Evolutionary conservation across 1,140 invertebrate species (phyloP), one percentile per base, ranked within the genome.

Genomic region (Apocrypta bakeri): DNA sequence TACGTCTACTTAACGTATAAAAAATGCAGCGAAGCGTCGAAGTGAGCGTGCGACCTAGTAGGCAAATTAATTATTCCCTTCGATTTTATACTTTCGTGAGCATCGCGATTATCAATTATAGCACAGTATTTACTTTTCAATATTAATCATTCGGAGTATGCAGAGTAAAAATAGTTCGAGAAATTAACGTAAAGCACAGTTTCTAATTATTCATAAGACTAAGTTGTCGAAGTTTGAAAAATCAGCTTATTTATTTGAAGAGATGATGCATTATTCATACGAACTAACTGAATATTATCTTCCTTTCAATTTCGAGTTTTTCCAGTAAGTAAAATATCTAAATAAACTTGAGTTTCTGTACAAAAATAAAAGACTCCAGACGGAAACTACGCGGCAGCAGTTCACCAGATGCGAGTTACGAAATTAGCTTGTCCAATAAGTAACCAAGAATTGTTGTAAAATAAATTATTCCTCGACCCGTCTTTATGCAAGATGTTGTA

Each of bases 61-160:
- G 27, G 33, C 21, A 14, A 37, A 37, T 77, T 77, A 31, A 78
- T 78, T 78, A 78, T 40, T 64, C 61, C 9, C 56, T 78, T 40
- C 56, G 75, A 27, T 78, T 78, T 78, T 27, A 76, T 76, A 76
- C 73, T 76, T 76, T 76, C 73, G n/a, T 31, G 56, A 2, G 56
- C 48, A 76, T 25, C 17, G 9, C n/a, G 31, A 21, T n/a, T 33
- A 73, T 73, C 31, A 37, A 73, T 73, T 73, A n/a, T n/a, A 73
- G 37, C 40, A 61, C 31, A 61, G 14, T 73, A 42, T 61, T 75
- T 75, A 17, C 40, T 61, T 75, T 75, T 61, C 27, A 75, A 24
- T 31, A 27, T 29, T 31, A 24, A 21, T 31, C 17, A 75, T 61
- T 75, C 17, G 31, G 73, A 75, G 73, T 37, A 33, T 56, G 33